A percentile compares a stretch with the other conserved stretches of the same genome.
Conservation (phyloP, 2,113 vertebrate genomes). For the Ranitomeya variabilis region DNA sequence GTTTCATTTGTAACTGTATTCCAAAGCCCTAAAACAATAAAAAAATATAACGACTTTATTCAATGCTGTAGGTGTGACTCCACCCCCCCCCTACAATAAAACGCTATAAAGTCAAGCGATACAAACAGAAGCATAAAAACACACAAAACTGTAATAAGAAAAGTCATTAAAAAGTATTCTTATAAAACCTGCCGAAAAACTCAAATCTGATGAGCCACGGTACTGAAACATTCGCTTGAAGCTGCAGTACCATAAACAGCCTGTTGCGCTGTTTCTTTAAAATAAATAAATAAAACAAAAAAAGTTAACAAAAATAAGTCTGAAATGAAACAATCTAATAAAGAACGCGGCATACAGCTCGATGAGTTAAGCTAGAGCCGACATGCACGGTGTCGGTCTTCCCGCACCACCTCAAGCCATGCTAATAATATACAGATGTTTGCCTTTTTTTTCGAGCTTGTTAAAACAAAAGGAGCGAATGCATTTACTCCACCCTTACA, state of each 20-base stretch:
- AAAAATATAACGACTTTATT: no score
- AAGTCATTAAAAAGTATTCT: not conserved
- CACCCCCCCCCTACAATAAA: not conserved
- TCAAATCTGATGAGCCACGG: not conserved
- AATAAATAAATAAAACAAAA: not conserved
- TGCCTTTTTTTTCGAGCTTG: not conserved
- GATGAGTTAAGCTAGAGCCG: not conserved
- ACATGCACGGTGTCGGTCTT: not conserved
- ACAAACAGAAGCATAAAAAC: not conserved
- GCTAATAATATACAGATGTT: slow-evolving; percentile 49
- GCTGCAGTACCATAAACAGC: not conserved
- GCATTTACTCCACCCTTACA: slow-evolving; percentile 5
- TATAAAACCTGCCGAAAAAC: not conserved
- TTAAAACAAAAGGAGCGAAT: slow-evolving; percentile 37
- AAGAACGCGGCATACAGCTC: not conserved
- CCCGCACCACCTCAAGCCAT: not conserved
- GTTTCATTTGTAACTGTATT: no score
- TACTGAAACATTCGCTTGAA: not conserved
- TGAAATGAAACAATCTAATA: not conserved
- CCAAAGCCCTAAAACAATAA: no score
- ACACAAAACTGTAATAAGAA: not conserved
- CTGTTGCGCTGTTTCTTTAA: not conserved
- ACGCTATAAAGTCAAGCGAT: not conserved
- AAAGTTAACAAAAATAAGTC: not conserved
- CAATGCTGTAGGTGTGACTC: not conserved